Evolutionary conservation across 2,888 invertebrate genomes (phyloP).

Genomic region (Athalia rosae): DNA sequence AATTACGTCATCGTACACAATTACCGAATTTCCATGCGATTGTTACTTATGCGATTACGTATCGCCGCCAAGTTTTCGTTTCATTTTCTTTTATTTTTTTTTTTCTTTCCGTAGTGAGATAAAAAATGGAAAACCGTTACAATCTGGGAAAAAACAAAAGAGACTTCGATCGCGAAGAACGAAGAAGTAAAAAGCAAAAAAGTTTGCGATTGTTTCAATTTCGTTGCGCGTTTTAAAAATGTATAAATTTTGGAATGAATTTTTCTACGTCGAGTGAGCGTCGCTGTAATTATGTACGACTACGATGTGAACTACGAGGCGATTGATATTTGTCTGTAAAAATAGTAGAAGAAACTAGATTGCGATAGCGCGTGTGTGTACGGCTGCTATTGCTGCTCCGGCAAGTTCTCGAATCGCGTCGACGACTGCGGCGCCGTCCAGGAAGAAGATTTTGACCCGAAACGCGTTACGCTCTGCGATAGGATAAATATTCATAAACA

Average conservation of each 20-base stretch:
- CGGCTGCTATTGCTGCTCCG: neutral
- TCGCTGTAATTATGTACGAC: too few species aligned
- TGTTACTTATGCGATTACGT: too few species aligned
- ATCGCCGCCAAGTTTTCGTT: too few species aligned
- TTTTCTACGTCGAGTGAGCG: too few species aligned
- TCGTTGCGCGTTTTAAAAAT: too few species aligned
- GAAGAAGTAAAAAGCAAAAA: neutral
- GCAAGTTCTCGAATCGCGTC: conserved; percentile 6
- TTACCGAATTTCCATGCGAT: conserved; percentile 1
- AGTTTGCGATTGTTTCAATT: too few species aligned
- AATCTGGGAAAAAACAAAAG: neutral
- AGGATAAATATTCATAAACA: neutral
- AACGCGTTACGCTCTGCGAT: conserved; percentile 6
- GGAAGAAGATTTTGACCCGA: conserved; percentile 16
- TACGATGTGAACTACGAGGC: too few species aligned
- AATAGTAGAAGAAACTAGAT: conserved; percentile 26
- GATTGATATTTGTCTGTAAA: neutral
- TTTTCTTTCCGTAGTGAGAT: neutral
- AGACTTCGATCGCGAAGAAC: neutral
- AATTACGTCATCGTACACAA: neutral
- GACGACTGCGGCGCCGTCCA: neutral
- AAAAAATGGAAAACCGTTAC: neutral
- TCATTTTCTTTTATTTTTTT: neutral
- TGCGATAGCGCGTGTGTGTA: conserved; percentile 26
- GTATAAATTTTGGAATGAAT: too few species aligned